Conservation (phyloP, 2,797 vertebrate genomes). For the Poeciliopsis presidionis region DNA sequence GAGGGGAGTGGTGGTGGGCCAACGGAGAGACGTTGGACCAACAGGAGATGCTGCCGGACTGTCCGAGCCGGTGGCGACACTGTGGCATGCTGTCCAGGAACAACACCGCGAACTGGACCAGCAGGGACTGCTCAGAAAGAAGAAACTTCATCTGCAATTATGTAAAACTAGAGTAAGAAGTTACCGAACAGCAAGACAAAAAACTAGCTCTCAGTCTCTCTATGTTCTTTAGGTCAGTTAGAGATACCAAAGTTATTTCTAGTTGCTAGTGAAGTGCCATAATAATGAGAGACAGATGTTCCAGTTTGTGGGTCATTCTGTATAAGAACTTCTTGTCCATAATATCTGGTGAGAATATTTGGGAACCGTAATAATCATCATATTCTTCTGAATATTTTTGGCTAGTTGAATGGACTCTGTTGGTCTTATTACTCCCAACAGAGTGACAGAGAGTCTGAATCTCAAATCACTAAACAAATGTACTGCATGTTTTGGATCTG, state of each 20-base stretch:
- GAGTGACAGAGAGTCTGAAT: neutral
- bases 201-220: no score
- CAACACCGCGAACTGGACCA: conserved; percentile 1
- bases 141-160: conserved; percentile 51
- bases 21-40: neutral
- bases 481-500: neutral
- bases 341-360: neutral
- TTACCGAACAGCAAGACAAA: no score
- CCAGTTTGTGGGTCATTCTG: neutral
- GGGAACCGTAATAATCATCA: neutral
- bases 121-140: conserved; percentile 50
- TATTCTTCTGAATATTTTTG: neutral
- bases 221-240: no score
- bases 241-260: no score
- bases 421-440: neutral
- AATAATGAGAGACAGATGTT: neutral
- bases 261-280: no score
- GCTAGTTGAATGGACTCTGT: neutral
- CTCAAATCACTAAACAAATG: neutral
- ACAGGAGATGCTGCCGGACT: conserved; percentile 6
- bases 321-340: neutral
- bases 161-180: neutral
- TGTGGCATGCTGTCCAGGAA: conserved; percentile 52
- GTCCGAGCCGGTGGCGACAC: conserved; percentile 19
- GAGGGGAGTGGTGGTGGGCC: conserved; percentile 47